Conservation (phyloP, 2,113 vertebrate genomes). For the Megatriorchis doriae region DNA sequence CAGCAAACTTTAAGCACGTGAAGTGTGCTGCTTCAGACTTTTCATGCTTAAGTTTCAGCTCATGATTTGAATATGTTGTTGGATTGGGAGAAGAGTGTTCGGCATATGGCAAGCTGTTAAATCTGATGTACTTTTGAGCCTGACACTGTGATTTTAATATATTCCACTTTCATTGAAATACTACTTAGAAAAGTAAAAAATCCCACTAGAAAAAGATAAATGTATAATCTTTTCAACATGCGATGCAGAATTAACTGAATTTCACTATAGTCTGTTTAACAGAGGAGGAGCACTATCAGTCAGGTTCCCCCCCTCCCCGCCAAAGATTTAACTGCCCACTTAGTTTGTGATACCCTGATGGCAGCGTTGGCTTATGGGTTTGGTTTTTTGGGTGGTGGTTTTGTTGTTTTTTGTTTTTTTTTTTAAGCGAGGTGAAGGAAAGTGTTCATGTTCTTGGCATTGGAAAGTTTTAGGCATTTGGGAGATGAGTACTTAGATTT, state of each 20-base stretch:
- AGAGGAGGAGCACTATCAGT: not conserved
- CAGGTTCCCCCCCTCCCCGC: rapidly evolving
- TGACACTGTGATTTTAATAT: not conserved
- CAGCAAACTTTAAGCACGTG: not conserved
- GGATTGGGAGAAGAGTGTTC: not conserved
- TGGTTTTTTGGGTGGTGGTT: not conserved
- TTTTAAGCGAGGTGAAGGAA: not conserved
- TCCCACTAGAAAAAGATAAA: not conserved
- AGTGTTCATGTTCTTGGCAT: not conserved
- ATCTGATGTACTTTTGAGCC: not conserved
- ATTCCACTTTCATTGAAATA: not conserved
- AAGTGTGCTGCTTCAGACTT: not conserved
- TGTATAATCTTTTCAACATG: not conserved
- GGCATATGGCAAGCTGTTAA: not conserved
- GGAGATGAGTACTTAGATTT: not conserved
- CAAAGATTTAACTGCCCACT: not conserved
- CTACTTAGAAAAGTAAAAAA: not conserved
- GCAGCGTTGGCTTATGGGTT: not conserved
- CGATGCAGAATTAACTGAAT: not conserved
- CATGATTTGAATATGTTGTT: not conserved
- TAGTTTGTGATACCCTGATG: not conserved
- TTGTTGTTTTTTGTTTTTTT: not conserved
- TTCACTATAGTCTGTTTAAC: not conserved
- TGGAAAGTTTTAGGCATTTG: not conserved
- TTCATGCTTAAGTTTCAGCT: not conserved